A percentile compares a stretch with the other conserved stretches of the same genome.
phyloP scores from a whole-genome alignment of 1,140 invertebrate genomes.

The Tetramorium alpestre region DNA sequence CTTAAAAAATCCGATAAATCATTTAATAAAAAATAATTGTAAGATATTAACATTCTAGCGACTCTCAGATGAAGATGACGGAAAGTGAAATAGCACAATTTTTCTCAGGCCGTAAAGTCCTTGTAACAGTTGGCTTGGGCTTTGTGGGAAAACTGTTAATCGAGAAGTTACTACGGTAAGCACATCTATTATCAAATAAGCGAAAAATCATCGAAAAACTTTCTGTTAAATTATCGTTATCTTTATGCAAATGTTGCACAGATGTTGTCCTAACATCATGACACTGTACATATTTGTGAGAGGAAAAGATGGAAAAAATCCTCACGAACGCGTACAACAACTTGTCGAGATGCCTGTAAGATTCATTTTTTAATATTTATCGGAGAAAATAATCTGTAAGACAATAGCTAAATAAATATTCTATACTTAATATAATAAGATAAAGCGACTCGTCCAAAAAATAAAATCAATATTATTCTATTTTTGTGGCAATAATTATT shows the following conservation, averaged over 20 bases:
- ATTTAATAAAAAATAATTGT: neutral
- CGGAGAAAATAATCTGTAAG: neutral
- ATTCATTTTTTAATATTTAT: constrained; percentile 1
- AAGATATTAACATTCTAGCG: neutral
- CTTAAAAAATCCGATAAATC: neutral
- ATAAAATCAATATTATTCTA: neutral
- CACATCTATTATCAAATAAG: neutral
- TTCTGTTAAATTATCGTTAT: neutral
- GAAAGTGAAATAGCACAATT: constrained; percentile 38
- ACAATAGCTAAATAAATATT: neutral
- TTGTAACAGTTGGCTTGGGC: neutral
- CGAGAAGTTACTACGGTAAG: constrained; percentile 19
- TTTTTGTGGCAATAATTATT: neutral
- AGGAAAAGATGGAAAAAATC: constrained; percentile 89
- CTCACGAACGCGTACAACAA: constrained; percentile 86
- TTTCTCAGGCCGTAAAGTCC: neutral
- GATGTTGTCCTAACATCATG: constrained; percentile 89
- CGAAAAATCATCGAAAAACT: neutral
- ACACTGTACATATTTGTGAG: constrained; percentile 90
- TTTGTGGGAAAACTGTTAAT: constrained; percentile 3
- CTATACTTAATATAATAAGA: no score
- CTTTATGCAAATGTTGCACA: constrained; percentile 63
- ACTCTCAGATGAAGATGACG: neutral
- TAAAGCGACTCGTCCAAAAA: neutral
- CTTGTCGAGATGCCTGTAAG: constrained; percentile 87